These are phyloP conservation scores for Notothenia rossii DNA, from an alignment of 2,113 vertebrate species.

Conservation along the genomic window DNA sequence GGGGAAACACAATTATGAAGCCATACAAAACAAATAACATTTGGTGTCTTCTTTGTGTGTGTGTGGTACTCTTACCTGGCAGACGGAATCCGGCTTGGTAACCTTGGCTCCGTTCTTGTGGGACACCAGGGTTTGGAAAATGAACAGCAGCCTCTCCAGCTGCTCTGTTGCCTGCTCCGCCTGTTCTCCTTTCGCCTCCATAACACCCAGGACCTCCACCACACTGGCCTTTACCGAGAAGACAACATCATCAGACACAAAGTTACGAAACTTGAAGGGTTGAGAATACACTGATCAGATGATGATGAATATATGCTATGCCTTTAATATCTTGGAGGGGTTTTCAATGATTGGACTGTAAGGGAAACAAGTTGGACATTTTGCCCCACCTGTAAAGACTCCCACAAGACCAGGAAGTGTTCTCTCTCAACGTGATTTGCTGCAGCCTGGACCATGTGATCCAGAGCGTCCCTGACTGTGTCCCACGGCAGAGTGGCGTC, in stretches of 20 bases:
- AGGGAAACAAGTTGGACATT: not conserved
- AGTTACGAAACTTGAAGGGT: not conserved
- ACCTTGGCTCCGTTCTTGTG: conserved; percentile 89
- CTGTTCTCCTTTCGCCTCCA: conserved; percentile 61
- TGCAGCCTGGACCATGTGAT: conserved; percentile 88
- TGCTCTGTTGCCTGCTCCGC: conserved; percentile 82
- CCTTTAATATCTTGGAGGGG: too few relatives aligned
- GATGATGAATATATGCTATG: not conserved
- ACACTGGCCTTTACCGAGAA: conserved; percentile 55
- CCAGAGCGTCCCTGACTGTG: conserved; percentile 86
- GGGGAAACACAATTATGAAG: not conserved
- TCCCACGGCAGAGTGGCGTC: conserved; percentile 86
- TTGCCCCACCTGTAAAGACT: conserved; percentile 85
- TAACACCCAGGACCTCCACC: conserved; percentile 54
- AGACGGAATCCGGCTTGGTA: conserved; percentile 85
- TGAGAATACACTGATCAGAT: not conserved
- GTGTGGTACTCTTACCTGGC: conserved; percentile 81
- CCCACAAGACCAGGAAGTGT: conserved; percentile 89
- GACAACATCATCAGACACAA: not conserved
- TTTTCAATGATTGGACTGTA: not conserved
- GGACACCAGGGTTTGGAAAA: conserved; percentile 87
- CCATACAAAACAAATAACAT: not conserved
- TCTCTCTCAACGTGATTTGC: conserved; percentile 86
- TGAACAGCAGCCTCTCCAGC: conserved; percentile 88
- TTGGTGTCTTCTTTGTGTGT: too few relatives aligned